These are phyloP conservation scores for Atta texana DNA, from an alignment of 1,140 invertebrate species.

Conservation along the genomic window DNA sequence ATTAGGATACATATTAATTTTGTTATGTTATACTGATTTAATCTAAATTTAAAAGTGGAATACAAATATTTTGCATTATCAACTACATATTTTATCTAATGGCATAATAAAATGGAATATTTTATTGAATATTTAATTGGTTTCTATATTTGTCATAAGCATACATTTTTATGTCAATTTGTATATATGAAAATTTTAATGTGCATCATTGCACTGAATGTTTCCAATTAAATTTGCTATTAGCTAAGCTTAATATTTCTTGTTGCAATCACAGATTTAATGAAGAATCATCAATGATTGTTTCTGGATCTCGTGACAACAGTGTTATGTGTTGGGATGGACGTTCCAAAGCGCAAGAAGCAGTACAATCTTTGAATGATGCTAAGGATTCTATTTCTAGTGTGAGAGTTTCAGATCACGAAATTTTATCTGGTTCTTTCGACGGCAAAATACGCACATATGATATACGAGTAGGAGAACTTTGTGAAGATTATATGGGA, in stretches of 20 bases:
- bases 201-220: too few relatives aligned
- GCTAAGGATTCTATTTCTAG: conserved; percentile 97
- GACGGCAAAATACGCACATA: conserved; percentile 95
- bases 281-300: conserved; percentile 95
- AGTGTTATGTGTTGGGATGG: conserved; percentile 96
- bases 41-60: too few relatives aligned
- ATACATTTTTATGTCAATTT: too few relatives aligned
- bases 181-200: too few relatives aligned
- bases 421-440: conserved; percentile 96
- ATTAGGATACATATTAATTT: too few relatives aligned
- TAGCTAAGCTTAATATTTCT: not conserved
- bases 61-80: too few relatives aligned
- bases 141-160: too few relatives aligned
- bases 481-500: conserved; percentile 95
- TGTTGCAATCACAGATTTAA: conserved; percentile 89
- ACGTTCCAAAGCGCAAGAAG: conserved; percentile 90
- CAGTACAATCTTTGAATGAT: conserved; percentile 94
- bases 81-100: too few relatives aligned
- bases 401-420: conserved; percentile 94
- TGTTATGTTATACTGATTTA: too few relatives aligned
- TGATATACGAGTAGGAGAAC: conserved; percentile 94
- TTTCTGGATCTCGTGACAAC: conserved; percentile 97
- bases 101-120: too few relatives aligned
- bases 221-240: too few relatives aligned
- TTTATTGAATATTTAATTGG: too few relatives aligned